A percentile compares a stretch with the other conserved stretches of the same genome.
Evolutionary conservation across 2,797 vertebrate genomes (phyloP).

Genomic region (Adelosebastes latens): DNA sequence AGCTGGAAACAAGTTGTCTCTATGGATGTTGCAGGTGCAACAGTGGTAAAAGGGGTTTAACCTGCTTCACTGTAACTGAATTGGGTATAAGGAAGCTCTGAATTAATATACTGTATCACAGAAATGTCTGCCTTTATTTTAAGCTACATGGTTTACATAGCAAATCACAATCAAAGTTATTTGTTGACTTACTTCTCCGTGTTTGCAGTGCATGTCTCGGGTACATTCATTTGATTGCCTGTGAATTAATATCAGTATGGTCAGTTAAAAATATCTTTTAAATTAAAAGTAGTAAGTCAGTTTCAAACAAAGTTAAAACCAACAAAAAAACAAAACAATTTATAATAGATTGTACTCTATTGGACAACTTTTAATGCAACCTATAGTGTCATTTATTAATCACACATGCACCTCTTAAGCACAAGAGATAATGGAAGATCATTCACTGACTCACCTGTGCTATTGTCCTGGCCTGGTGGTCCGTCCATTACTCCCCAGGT

Average conservation of each 20-base stretch:
- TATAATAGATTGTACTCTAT: background rate
- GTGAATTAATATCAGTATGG: background rate
- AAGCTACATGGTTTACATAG: background rate
- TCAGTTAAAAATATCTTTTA: background rate
- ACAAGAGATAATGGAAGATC: background rate
- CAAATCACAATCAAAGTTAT: background rate
- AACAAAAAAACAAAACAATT: background rate
- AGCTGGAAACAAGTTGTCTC: background rate
- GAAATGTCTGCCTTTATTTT: background rate
- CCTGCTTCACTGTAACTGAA: background rate
- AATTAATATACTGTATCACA: background rate
- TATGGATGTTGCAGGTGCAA: background rate
- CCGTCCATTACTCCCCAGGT: background rate
- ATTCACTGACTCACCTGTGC: conserved; percentile 7
- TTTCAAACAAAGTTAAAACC: background rate
- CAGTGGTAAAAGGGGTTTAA: background rate
- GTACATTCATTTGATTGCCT: conserved; percentile 3
- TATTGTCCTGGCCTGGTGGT: background rate
- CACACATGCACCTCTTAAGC: background rate
- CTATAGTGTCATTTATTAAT: background rate
- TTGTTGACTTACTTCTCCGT: conserved; percentile 12
- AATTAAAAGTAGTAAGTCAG: background rate
- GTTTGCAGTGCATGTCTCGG: background rate
- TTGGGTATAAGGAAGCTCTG: background rate
- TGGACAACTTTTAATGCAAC: background rate